A percentile compares a stretch with the other conserved stretches of the same genome.
Evolutionary conservation across 2,797 vertebrate species (phyloP).

Genomic region (Buphagus erythrorhynchus): DNA sequence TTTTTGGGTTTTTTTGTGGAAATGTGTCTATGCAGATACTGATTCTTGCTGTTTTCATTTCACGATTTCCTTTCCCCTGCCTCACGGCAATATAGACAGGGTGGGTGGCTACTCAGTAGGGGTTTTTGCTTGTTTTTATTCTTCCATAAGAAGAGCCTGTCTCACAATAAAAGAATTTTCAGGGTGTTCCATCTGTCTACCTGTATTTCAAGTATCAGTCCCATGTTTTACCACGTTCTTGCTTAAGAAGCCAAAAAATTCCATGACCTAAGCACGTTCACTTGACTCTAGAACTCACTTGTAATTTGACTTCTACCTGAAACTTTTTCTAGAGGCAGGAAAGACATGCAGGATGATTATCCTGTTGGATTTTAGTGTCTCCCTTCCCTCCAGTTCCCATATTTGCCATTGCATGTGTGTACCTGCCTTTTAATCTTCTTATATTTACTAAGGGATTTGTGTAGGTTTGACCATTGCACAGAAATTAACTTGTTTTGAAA

Average conservation of each 20-base stretch:
- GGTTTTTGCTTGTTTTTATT: not conserved
- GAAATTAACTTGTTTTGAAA: not conserved
- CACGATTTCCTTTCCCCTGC: not conserved
- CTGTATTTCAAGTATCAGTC: not conserved
- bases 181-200: not conserved
- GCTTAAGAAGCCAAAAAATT: not conserved
- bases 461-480: not conserved
- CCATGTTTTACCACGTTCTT: fast-evolving
- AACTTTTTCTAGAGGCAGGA: not conserved
- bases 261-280: not conserved
- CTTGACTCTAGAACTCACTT: not conserved
- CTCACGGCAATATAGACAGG: not conserved
- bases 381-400: not conserved
- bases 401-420: fast-evolving
- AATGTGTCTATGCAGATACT: not conserved
- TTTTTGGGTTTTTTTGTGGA: not conserved
- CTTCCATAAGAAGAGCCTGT: not conserved
- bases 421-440: not conserved
- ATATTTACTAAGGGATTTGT: not conserved
- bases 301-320: not conserved
- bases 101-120: not conserved
- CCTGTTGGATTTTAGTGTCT: not conserved
- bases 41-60: not conserved
- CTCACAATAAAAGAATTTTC: not conserved
- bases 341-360: not conserved